These are phyloP conservation scores for Parus major DNA, from an alignment of 2,113 vertebrate genomes.

Conservation along the genomic window DNA sequence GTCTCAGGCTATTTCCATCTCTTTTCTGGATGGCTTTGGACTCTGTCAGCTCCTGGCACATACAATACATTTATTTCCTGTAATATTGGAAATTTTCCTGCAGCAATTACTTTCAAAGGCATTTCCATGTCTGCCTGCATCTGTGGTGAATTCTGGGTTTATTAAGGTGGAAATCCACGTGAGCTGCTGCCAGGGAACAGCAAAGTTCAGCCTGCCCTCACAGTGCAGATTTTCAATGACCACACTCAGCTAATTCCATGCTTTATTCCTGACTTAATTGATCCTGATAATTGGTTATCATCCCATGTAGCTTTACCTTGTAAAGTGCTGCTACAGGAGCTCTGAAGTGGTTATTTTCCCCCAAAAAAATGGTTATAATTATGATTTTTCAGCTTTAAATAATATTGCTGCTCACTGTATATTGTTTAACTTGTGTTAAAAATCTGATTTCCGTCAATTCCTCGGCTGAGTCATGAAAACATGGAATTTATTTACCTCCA, in stretches of 20 bases:
- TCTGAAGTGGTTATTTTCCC: neutral
- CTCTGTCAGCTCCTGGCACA: slow-evolving; percentile 2
- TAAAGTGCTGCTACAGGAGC: neutral
- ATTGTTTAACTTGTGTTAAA: neutral
- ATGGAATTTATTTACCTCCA: neutral
- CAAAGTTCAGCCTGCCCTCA: neutral
- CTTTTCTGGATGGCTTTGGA: neutral
- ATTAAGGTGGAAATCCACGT: slow-evolving; percentile 2
- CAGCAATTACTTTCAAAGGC: neutral
- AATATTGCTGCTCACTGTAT: neutral
- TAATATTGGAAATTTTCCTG: neutral
- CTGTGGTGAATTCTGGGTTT: neutral
- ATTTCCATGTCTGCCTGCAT: neutral
- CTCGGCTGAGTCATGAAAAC: neutral
- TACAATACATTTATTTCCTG: neutral
- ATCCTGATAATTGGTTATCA: neutral
- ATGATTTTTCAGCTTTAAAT: neutral
- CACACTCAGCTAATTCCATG: neutral
- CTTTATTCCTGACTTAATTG: neutral
- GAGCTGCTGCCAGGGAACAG: neutral
- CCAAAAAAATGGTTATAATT: neutral
- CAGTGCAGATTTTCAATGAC: neutral
- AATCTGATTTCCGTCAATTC: neutral
- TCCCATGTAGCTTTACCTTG: neutral
- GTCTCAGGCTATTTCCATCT: slow-evolving; percentile 12